Percentiles rank a stretch among this genome's conserved stretches.
These are phyloP conservation scores for Chiloscyllium punctatum DNA, from an alignment of 2,797 vertebrate genomes.

Conservation along the genomic window DNA sequence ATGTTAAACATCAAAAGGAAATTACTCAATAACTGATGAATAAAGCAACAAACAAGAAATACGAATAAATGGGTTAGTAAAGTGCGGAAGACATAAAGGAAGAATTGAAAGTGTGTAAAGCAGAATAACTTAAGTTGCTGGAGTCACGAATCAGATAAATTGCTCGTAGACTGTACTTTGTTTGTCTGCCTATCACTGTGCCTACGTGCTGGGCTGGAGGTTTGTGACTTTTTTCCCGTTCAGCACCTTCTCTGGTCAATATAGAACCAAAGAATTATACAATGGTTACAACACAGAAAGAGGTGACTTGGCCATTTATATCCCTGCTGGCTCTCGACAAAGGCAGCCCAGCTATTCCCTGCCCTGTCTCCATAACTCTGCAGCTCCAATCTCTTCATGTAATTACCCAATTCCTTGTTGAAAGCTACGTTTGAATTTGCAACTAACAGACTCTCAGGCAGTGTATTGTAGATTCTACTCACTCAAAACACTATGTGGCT, in stretches of 20 bases:
- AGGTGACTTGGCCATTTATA: no score
- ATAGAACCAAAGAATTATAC: no score
- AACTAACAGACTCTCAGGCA: no score
- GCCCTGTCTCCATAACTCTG: no score
- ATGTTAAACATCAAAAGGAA: slow-evolving; percentile 5
- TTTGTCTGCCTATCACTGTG: neutral
- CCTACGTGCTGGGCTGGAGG: neutral
- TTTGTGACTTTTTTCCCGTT: neutral
- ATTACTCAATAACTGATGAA: neutral
- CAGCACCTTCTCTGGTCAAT: neutral
- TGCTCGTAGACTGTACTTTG: neutral
- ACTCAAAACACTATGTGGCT: neutral
- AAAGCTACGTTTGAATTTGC: no score
- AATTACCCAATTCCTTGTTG: no score
- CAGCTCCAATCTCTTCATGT: no score
- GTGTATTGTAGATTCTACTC: no score
- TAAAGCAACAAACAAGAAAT: neutral
- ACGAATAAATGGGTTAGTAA: neutral
- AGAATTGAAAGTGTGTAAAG: neutral
- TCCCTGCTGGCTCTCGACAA: no score
- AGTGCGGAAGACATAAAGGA: neutral
- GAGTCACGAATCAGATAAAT: neutral
- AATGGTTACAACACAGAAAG: no score
- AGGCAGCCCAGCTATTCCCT: no score
- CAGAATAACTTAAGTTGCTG: neutral